Percentiles rank a stretch among this genome's conserved stretches.
These are phyloP conservation scores for Falco cherrug DNA, from an alignment of 2,797 vertebrate genomes.

Conservation along the genomic window DNA sequence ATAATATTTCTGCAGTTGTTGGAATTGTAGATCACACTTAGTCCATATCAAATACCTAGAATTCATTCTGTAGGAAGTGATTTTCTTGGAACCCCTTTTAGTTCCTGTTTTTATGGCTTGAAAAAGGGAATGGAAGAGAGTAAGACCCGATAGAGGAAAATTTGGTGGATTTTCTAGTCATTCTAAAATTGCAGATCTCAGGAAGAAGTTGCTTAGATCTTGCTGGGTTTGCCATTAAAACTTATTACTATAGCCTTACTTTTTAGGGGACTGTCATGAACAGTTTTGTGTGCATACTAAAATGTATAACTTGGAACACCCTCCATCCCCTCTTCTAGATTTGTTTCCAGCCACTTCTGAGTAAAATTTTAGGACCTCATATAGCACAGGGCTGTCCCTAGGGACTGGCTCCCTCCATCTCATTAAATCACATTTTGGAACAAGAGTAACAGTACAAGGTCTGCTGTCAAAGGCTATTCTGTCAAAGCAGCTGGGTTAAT, in stretches of 20 bases:
- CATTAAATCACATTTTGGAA: neutral
- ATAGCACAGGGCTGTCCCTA: neutral
- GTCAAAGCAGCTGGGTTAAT: neutral
- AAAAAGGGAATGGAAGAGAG: neutral
- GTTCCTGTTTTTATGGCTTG: neutral
- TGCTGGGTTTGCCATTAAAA: neutral
- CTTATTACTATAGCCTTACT: neutral
- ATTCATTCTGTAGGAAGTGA: neutral
- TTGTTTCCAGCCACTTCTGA: neutral
- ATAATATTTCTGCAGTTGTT: neutral
- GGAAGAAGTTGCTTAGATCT: neutral
- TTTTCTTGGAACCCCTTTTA: neutral
- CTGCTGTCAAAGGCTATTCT: neutral
- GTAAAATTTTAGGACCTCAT: neutral
- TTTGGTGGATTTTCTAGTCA: neutral
- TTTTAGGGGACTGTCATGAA: neutral
- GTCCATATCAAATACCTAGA: accelerated
- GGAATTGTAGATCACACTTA: neutral
- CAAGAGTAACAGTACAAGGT: neutral
- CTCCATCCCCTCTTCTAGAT: neutral
- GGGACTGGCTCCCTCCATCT: neutral
- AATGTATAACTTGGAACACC: neutral
- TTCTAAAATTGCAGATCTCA: neutral
- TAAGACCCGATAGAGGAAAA: neutral
- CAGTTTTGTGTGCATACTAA: neutral